These are phyloP conservation scores for Zelostemma sp. DNA, from an alignment of 1,140 invertebrate genomes.

Conservation along the genomic window DNA sequence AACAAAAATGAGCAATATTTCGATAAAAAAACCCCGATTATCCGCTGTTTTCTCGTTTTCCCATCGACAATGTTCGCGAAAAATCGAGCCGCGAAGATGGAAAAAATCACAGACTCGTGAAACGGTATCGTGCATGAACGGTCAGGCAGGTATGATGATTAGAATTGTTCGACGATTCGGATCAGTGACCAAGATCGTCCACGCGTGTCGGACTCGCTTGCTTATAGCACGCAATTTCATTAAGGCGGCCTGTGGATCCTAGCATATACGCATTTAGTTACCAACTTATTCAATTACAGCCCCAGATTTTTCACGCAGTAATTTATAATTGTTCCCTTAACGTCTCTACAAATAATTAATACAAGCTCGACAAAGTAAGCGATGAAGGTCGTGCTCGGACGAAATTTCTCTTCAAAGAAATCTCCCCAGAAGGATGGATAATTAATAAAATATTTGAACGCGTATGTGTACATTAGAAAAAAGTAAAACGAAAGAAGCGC, in stretches of 20 bases:
- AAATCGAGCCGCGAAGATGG: too few relatives aligned
- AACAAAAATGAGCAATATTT: too few relatives aligned
- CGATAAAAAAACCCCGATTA: too few relatives aligned
- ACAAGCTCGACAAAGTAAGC: neutral
- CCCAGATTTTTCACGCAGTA: constrained; percentile 33
- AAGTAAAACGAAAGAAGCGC: constrained; percentile 13
- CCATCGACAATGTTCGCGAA: too few relatives aligned
- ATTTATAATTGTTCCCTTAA: constrained; percentile 33
- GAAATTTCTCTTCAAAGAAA: too few relatives aligned
- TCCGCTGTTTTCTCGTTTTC: too few relatives aligned
- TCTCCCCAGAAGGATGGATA: too few relatives aligned
- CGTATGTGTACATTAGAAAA: too few relatives aligned
- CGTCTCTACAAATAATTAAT: constrained; percentile 31
- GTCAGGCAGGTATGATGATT: constrained; percentile 57
- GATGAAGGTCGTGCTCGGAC: too few relatives aligned
- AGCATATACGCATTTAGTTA: constrained; percentile 34
- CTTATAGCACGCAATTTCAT: constrained; percentile 59
- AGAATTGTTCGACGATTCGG: constrained; percentile 61
- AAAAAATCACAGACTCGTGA: constrained; percentile 40
- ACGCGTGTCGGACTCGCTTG: constrained; percentile 60
- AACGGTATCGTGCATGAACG: constrained; percentile 52
- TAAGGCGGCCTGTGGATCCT: constrained; percentile 52
- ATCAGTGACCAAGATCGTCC: constrained; percentile 59
- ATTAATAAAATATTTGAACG: too few relatives aligned
- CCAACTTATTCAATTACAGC: constrained; percentile 48